These are phyloP conservation scores for Hemibagrus guttatus DNA, from an alignment of 2,797 vertebrate genomes.

Conservation along the genomic window DNA sequence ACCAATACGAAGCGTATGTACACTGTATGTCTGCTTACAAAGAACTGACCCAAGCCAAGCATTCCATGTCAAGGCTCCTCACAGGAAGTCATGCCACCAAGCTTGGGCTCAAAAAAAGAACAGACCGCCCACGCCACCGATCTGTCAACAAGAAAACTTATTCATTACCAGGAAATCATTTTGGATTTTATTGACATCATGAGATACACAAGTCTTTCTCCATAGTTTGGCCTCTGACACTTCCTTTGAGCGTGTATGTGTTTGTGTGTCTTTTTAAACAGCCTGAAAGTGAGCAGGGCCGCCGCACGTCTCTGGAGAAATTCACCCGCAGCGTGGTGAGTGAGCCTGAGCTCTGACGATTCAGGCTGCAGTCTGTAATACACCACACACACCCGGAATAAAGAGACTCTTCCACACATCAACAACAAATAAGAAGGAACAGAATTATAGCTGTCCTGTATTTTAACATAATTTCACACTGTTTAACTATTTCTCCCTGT, in stretches of 20 bases:
- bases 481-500: not conserved
- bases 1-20: too few species aligned
- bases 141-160: not conserved
- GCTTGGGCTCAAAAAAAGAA: too few species aligned
- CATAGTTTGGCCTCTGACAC: not conserved
- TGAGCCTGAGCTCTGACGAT: conserved; percentile 46
- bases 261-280: conserved; percentile 60
- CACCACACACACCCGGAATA: not conserved
- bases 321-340: conserved; percentile 98
- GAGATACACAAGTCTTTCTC: not conserved
- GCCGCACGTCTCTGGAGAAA: conserved; percentile 99
- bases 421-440: not conserved
- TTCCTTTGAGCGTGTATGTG: not conserved
- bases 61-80: too few species aligned
- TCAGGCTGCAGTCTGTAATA: not conserved
- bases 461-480: not conserved
- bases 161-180: not conserved
- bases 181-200: not conserved
- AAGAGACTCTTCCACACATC: not conserved
- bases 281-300: conserved; percentile 94
- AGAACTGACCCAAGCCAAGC: too few species aligned
- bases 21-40: too few species aligned
- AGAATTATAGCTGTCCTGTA: too few species aligned
- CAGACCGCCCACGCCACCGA: too few species aligned
- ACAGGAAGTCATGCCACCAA: too few species aligned